A percentile compares a stretch with the other conserved stretches of the same genome.
Conservation (phyloP, 2,113 vertebrate genomes). For the Poicephalus gulielmi region DNA sequence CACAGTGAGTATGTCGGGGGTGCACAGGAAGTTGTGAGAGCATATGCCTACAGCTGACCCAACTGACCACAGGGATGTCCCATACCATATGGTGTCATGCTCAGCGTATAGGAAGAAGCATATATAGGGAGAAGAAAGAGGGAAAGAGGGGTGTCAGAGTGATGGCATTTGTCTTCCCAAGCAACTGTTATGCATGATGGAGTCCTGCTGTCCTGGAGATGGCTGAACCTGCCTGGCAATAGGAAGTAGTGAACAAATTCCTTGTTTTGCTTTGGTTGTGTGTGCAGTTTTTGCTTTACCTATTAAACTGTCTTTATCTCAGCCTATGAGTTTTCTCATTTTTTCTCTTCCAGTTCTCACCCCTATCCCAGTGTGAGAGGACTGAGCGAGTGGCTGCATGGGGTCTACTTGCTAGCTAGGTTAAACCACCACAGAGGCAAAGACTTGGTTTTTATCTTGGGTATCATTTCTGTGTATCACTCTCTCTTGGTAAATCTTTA, state of each 20-base stretch:
- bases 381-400: background rate
- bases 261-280: background rate
- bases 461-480: background rate
- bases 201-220: background rate
- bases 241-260: background rate
- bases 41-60: background rate
- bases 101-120: background rate
- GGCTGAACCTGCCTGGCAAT: background rate
- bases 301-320: background rate
- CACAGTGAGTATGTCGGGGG: background rate
- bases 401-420: background rate
- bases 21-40: background rate
- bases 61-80: background rate
- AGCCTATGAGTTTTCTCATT: background rate
- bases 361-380: background rate
- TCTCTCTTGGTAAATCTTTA: background rate
- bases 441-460: background rate
- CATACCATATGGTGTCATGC: background rate
- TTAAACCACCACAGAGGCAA: background rate
- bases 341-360: background rate
- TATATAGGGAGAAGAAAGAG: background rate
- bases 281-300: background rate
- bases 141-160: background rate
- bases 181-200: background rate
- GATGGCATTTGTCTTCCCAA: rapidly evolving